A percentile compares a stretch with the other conserved stretches of the same genome.
Evolutionary conservation across 2,113 vertebrate species (phyloP).

Genomic region (Scopus umbretta): DNA sequence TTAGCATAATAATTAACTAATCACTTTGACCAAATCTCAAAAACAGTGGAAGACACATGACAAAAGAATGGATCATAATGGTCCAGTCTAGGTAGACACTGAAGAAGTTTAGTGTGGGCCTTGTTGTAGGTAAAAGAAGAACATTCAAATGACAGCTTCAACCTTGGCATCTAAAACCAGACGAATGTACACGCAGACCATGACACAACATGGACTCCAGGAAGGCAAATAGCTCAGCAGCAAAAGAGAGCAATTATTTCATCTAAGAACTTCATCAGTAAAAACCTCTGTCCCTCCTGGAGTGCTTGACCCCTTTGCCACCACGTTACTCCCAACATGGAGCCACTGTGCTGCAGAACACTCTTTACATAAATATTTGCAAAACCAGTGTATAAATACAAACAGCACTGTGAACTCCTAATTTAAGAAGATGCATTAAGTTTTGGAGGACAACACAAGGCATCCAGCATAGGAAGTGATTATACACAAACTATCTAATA

Average conservation of each 20-base stretch:
- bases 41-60: not conserved
- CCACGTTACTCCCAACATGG: not conserved
- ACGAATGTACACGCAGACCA: rapidly evolving
- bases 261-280: not conserved
- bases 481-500: not conserved
- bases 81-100: not conserved
- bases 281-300: rapidly evolving
- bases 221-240: not conserved
- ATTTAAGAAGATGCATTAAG: not conserved
- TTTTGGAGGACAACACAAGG: not conserved
- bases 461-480: not conserved
- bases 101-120: not conserved
- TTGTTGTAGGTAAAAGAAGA: not conserved
- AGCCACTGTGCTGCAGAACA: not conserved
- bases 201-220: not conserved
- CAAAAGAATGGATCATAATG: not conserved
- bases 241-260: not conserved
- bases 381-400: not conserved
- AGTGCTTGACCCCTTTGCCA: not conserved
- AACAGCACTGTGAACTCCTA: not conserved
- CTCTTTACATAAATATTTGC: not conserved
- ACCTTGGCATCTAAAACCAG: not conserved
- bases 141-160: not conserved
- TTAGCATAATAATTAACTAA: not conserved
- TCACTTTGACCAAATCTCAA: not conserved